phyloP scores from a whole-genome alignment of 2,113 vertebrate species.

The Eulemur rufifrons region DNA sequence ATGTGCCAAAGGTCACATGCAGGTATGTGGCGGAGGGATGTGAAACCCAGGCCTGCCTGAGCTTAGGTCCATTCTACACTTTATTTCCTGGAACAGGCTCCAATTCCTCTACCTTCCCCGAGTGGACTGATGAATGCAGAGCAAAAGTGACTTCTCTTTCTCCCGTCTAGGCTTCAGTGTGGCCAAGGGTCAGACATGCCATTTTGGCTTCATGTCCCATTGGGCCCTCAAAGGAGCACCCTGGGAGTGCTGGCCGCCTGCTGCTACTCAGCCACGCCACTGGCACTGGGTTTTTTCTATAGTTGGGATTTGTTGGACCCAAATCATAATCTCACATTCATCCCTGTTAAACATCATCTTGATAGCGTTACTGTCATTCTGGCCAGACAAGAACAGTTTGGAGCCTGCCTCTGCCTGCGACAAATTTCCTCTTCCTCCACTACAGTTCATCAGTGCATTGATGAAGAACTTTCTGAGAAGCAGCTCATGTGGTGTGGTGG shows the following conservation, averaged over 20 bases:
- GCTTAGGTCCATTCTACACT: not conserved
- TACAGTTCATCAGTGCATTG: not conserved
- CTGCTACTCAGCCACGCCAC: not conserved
- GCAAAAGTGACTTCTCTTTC: not conserved
- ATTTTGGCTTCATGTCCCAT: not conserved
- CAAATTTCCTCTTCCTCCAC: not conserved
- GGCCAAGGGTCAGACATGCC: too few relatives aligned
- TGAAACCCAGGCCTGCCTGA: not conserved
- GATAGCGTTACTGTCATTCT: too few relatives aligned
- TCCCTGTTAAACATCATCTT: not conserved
- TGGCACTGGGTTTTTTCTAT: not conserved
- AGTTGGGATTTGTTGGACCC: not conserved
- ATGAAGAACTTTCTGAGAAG: not conserved
- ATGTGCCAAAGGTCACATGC: not conserved
- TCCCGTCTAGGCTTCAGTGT: not conserved
- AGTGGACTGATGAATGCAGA: not conserved
- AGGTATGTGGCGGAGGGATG: not conserved
- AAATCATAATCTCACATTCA: not conserved
- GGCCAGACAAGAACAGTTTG: not conserved
- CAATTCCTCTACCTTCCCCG: not conserved
- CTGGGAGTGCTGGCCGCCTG: accelerated
- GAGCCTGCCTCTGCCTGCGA: not conserved
- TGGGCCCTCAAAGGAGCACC: not conserved
- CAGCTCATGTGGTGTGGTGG: not conserved
- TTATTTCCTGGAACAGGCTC: not conserved